Base-by-base conservation (phyloP, 2,797 vertebrate genomes). In the Pangasius djambal region DNA sequence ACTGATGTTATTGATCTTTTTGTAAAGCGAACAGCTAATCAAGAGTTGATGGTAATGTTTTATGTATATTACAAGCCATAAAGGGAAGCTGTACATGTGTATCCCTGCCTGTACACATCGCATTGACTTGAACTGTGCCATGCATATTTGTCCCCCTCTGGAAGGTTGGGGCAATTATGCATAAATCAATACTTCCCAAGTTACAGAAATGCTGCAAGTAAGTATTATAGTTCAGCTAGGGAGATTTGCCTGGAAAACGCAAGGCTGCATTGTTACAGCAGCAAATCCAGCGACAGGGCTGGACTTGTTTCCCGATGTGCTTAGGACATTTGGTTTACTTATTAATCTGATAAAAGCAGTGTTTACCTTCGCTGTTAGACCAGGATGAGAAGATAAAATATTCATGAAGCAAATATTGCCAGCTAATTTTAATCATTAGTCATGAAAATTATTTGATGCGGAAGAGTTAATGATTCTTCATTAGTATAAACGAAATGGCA, bases 131-230 rank as follows among this genome's bases (percentile, higher is more conserved):
- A 97, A 97, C 96, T 96, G 95, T 96, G 96, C 96, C 97, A 97
- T 97, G 97, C 97, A 97, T 98, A 97, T 98, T 98, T 98, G 97
- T 97, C 96, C 92, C 95, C 86, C 97, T 97, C 94, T 95, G 97
- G 95, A 96, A 97, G 97, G 97, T 96, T 96, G 96, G 83, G 96
- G 97, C 97, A 97, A 98, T 99, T 97, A 99, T 98, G 97, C 96
- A 96, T 97, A 97, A 98, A 99, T 99, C 98, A 98, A 99, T 99
- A 98, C 95, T 96, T 94, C 97, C 95, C 95, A 97, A 98, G 97
- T 98, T 97, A 96, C 93, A 94, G 95, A 96, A 97, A 95, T 94
- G 31, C 57, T 86, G 83, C 77, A 44, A 74, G 61, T 88, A 95
- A 96, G 95, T 94, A 95, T 96, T 97, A 96, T 95, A 94, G 96